Conservation (phyloP, 2,113 vertebrate genomes). For the Cynocephalus volans region DNA sequence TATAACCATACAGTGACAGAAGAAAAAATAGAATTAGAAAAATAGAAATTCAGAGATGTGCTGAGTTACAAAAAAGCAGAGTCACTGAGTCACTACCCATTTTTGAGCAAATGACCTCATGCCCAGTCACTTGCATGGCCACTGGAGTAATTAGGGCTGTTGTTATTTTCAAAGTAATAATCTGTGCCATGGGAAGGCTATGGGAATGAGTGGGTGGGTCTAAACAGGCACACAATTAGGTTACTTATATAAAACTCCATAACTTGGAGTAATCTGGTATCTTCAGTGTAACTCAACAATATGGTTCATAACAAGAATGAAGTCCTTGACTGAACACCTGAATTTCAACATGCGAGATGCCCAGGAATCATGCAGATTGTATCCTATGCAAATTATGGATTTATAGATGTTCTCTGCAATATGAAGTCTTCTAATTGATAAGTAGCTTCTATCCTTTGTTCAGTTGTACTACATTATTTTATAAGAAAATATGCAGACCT, state of each 20-base stretch:
- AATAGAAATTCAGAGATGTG: neutral
- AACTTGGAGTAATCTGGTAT: neutral
- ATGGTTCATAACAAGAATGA: neutral
- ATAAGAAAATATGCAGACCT: neutral
- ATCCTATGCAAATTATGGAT: neutral
- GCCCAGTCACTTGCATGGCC: neutral
- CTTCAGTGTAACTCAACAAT: neutral
- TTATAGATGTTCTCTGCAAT: neutral
- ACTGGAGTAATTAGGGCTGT: neutral
- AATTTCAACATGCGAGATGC: neutral
- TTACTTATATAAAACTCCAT: neutral
- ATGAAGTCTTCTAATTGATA: neutral
- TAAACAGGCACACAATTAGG: neutral
- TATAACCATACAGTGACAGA: neutral
- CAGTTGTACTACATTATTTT: neutral
- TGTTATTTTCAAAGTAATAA: neutral
- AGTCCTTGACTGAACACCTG: neutral
- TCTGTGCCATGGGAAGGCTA: neutral
- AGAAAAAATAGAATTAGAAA: neutral
- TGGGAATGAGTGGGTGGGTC: accelerated
- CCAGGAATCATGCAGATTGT: neutral
- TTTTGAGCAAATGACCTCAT: neutral
- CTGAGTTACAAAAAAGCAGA: neutral
- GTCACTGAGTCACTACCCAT: neutral
- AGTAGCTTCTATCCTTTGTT: neutral